Base-by-base conservation (phyloP, 2,113 vertebrate genomes). In the Mormyrus lacerda region DNA sequence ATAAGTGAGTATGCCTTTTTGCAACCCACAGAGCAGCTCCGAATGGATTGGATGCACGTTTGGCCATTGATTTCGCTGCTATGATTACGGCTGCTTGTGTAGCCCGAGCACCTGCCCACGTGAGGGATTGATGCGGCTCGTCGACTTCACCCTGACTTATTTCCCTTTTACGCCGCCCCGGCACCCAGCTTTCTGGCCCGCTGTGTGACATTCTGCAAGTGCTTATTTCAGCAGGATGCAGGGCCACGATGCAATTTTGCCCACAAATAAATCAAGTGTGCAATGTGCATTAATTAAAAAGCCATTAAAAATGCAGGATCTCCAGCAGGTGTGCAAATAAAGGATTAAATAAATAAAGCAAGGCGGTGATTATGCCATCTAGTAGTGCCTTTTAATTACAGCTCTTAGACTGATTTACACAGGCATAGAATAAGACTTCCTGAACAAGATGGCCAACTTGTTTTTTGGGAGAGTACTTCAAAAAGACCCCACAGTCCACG, bases 311-410 rank as follows among this genome's bases (percentile, higher is more conserved):
- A 96, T 95, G 93, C 94, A 93, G 93, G 94, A 93, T 95, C 94
- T 94, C 93, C 91, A 91, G 95, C 95, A 96, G 96, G 95, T 96
- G 96, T 95, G 95, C 94, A 96, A 96, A 96, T 96, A 96, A 96
- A 96, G 95, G 96, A 95, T 96, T 96, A 96, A 79, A 79, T 79
- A 39, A 79, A 79, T 79, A 79, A 79, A 79, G 94, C 92, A 93
- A 94, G 94, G 94, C 94, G 94, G 95, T 94, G 95, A 96, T 96
- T 96, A 96, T 93, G 93, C 93, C 92, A 94, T 94, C 94, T 95
- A 96, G 95, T 95, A 95, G 96, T 92, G 95, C 93, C 94, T 95
- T 96, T 95, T 96, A 96, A 96, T 96, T 96, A 95, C 95, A 95
- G 94, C 95, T 95, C 94, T 93, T 95, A 93, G 94, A 95, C 94